Base-by-base conservation (phyloP, 30 jellyfish, hydroid and myxozoan genomes). In the Rhopilema esculentum region DNA sequence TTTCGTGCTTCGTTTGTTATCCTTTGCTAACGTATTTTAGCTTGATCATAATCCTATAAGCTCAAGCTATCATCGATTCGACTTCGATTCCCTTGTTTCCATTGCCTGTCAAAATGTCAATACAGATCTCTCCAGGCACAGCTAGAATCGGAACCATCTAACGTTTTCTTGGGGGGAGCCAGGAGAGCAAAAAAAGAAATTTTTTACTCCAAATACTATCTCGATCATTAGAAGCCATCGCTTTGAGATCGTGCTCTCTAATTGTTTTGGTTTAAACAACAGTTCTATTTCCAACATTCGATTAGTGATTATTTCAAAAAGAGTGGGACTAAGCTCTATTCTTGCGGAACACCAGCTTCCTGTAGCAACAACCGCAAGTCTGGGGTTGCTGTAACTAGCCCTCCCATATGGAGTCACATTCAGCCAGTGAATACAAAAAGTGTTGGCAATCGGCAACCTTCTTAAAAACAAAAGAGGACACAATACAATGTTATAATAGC, bases 1-100 rank as follows among this genome's bases (percentile, higher is more conserved):
- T 67, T 67, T 67, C 78, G 78, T 67, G 78, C 49, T 67, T 67
- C 48, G 32, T 20, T 32, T 67, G 78, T 26, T 24, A 9, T 26
- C 50, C 50, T 67, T 67, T 67, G 28, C 22, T 67, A 21, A 32
- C 49, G n/a, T 4, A 21, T 67, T 67, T 29, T 21, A 24, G 48
- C 21, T 24, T 67, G 78, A 26, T 67, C 49, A 15, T 67, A 67
- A 67, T 67, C 78, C 32, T 48, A 67, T 67, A 20, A 67, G 12
- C 57, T 67, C 49, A 21, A 67, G 78, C 78, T 24, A 67, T 67
- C 78, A 40, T 40, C 57, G 6, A 12, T 2, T 6, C 57, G 57
- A 40, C 9, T 12, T 40, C 57, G 57, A 40, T 40, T 40, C 57
- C 57, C 57, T 40, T 40, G 57, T 40, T 40, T 40, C 57, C 12